Conservation (phyloP, 2,888 invertebrate genomes). For the Sabellastarte sp. region DNA sequence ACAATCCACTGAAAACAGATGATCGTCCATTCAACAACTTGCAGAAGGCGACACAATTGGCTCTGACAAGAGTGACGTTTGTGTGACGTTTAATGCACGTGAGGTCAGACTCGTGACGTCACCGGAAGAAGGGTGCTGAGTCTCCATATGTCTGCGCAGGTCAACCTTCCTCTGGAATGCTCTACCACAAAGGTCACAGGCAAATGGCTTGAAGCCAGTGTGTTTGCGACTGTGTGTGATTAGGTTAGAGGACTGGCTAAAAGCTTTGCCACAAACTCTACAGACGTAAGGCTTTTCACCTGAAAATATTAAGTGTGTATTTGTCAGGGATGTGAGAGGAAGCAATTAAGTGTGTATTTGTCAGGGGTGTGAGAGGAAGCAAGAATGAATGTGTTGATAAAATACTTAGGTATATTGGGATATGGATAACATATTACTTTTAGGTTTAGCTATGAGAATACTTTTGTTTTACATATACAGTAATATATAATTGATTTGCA, state of each 20-base stretch:
- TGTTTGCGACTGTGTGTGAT: constrained; percentile 96
- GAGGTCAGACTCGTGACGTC: neutral
- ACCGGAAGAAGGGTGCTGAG: constrained; percentile 8
- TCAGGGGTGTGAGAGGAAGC: neutral
- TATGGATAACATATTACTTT: no score
- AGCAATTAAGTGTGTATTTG: neutral
- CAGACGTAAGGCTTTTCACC: constrained; percentile 99
- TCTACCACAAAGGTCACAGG: constrained; percentile 90
- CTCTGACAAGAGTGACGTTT: neutral
- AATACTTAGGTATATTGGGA: no score
- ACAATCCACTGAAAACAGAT: no score
- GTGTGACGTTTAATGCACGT: neutral
- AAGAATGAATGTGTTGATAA: neutral
- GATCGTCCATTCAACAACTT: no score
- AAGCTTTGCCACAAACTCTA: constrained; percentile 94
- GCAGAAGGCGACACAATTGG: no score
- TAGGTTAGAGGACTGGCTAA: constrained; percentile 95
- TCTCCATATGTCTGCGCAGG: constrained; percentile 19
- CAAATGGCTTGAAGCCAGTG: constrained; percentile 97
- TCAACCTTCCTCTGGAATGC: constrained; percentile 74
- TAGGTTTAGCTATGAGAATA: no score
- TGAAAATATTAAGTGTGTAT: constrained; percentile 58
- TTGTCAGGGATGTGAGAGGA: neutral
- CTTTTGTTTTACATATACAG: no score
- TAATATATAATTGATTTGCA: no score